Evolutionary conservation across 2,113 vertebrate species (phyloP).

Genomic region (Gymnarchus niloticus): DNA sequence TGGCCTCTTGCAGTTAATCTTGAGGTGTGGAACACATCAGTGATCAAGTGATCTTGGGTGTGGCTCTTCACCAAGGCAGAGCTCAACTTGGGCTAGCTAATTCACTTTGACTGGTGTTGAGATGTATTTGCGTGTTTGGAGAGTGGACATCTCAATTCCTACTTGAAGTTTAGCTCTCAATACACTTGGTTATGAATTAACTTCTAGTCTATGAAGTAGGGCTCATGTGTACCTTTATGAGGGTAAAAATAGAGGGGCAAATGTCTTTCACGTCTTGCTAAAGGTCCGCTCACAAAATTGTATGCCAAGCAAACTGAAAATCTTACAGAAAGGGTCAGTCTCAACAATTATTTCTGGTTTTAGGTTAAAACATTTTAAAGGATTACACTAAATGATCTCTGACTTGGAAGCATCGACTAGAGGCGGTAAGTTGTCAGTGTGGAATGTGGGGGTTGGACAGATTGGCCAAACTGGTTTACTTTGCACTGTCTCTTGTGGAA

Average conservation of each 20-base stretch:
- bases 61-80: neutral
- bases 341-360: neutral
- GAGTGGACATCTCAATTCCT: neutral
- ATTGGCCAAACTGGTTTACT: constrained; percentile 23
- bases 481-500: constrained; percentile 9
- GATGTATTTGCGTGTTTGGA: neutral
- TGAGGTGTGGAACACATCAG: neutral
- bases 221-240: neutral
- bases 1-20: neutral
- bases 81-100: neutral
- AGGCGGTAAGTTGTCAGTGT: constrained; percentile 32
- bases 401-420: constrained; percentile 44
- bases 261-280: neutral
- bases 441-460: constrained; percentile 49
- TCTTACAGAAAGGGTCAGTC: neutral
- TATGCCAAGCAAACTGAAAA: neutral
- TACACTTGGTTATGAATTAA: neutral
- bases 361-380: neutral
- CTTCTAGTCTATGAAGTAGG: neutral
- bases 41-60: neutral
- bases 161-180: neutral
- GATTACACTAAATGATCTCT: constrained; percentile 56
- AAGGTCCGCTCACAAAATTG: neutral
- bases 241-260: neutral
- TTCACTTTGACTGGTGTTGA: neutral